phyloP scores from a whole-genome alignment of 2,797 vertebrate genomes.

The Malacoraja senta region DNA sequence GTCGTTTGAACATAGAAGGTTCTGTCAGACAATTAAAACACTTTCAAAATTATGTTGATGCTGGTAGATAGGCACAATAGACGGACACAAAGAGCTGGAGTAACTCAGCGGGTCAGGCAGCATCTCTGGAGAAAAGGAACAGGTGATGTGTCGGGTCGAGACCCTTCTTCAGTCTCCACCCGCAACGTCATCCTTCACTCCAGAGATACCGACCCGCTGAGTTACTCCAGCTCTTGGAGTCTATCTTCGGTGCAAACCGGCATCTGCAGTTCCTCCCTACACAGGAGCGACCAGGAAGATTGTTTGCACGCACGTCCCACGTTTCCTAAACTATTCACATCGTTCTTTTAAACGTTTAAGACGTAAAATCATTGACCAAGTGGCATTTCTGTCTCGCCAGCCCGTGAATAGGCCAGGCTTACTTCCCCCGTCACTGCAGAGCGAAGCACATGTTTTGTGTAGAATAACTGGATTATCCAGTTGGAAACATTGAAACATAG shows the following conservation, averaged over 20 bases:
- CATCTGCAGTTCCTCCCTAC: too few relatives aligned
- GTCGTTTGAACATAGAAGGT: not conserved
- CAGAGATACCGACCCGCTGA: too few relatives aligned
- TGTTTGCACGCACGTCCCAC: not conserved
- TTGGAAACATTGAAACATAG: too few relatives aligned
- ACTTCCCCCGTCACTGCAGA: conserved; percentile 46
- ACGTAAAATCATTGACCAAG: not conserved
- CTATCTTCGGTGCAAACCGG: too few relatives aligned
- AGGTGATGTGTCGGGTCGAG: too few relatives aligned
- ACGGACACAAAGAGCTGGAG: too few relatives aligned
- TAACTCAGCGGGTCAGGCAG: too few relatives aligned
- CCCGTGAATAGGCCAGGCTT: not conserved
- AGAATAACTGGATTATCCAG: conserved; percentile 40
- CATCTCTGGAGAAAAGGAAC: too few relatives aligned
- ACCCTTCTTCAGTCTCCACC: too few relatives aligned
- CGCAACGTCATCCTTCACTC: too few relatives aligned
- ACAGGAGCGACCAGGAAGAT: not conserved
- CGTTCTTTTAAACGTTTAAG: not conserved
- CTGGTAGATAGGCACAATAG: too few relatives aligned
- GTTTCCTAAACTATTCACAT: not conserved
- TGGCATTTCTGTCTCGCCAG: not conserved
- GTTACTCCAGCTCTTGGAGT: too few relatives aligned
- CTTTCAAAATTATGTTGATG: not conserved
- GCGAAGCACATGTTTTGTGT: conserved; percentile 45
- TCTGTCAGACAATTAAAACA: not conserved